These are phyloP conservation scores for Epizoanthus illoricatus DNA, from an alignment of 92 coral and sea anemone genomes.

Conservation along the genomic window DNA sequence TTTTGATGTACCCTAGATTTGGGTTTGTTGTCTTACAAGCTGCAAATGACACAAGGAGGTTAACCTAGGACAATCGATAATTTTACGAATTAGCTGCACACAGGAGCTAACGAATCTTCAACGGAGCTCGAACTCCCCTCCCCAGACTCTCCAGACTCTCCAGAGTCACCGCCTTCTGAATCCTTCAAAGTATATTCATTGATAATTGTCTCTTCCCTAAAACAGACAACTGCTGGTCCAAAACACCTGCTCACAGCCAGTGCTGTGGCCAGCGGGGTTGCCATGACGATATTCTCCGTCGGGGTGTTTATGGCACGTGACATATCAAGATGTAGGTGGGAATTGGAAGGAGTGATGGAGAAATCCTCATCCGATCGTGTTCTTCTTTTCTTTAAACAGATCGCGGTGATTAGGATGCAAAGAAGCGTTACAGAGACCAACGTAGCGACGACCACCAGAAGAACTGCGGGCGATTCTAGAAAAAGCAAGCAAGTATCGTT, in stretches of 20 bases:
- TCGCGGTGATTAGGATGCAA: constrained; percentile 25
- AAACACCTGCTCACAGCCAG: constrained; percentile 20
- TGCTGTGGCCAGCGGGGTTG: constrained; percentile 24
- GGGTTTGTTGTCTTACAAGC: too few relatives aligned
- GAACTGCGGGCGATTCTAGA: constrained; percentile 21
- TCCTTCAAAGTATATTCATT: not conserved
- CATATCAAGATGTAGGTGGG: constrained; percentile 5
- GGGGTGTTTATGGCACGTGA: constrained; percentile 11
- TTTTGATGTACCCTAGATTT: too few relatives aligned
- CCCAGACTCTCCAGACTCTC: not conserved
- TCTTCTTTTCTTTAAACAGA: constrained; percentile 25
- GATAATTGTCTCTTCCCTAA: constrained; percentile 9
- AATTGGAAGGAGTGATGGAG: not conserved
- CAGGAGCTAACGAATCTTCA: not conserved
- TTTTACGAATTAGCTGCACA: not conserved
- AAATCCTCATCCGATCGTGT: constrained; percentile 16
- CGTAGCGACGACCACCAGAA: constrained; percentile 33
- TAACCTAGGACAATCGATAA: too few relatives aligned
- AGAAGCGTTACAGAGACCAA: constrained; percentile 18
- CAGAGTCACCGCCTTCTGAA: not conserved
- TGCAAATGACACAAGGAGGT: too few relatives aligned
- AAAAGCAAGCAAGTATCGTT: not conserved
- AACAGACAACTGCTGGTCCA: constrained; percentile 24
- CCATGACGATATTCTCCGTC: constrained; percentile 15
- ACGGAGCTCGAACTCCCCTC: not conserved